Conservation (phyloP, 2,113 vertebrate species). For the Cairina moschata region DNA sequence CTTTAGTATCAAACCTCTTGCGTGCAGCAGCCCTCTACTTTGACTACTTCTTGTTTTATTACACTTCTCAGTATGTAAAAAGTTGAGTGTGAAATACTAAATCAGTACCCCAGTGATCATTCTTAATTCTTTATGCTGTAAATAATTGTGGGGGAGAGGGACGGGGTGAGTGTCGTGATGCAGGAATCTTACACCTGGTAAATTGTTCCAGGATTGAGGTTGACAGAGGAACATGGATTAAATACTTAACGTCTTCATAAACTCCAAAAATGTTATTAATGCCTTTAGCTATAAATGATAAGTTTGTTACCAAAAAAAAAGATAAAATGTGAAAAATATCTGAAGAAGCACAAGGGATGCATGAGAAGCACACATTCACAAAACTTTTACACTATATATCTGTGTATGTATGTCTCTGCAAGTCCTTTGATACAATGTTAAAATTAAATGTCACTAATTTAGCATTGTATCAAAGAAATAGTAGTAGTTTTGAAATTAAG, state of each 20-base stretch:
- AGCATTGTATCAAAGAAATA: background rate
- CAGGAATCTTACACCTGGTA: background rate
- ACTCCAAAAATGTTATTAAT: background rate
- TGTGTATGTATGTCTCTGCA: background rate
- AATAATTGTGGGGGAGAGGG: background rate
- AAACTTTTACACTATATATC: background rate
- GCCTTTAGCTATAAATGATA: background rate
- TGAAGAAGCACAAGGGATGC: background rate
- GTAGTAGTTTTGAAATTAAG: background rate
- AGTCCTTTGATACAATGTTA: background rate
- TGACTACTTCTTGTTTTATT: background rate
- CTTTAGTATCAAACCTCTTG: background rate
- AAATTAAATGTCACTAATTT: background rate
- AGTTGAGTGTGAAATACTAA: background rate
- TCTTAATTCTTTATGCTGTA: background rate
- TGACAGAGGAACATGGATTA: background rate
- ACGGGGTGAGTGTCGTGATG: rapidly evolving
- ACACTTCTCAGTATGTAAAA: background rate
- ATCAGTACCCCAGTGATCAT: background rate
- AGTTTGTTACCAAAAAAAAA: background rate
- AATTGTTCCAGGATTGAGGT: background rate
- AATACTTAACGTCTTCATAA: background rate
- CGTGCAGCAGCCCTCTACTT: background rate
- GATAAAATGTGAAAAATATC: background rate
- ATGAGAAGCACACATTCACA: background rate